phyloP scores from a whole-genome alignment of 2,888 invertebrate genomes.

The Cephus pulcher region DNA sequence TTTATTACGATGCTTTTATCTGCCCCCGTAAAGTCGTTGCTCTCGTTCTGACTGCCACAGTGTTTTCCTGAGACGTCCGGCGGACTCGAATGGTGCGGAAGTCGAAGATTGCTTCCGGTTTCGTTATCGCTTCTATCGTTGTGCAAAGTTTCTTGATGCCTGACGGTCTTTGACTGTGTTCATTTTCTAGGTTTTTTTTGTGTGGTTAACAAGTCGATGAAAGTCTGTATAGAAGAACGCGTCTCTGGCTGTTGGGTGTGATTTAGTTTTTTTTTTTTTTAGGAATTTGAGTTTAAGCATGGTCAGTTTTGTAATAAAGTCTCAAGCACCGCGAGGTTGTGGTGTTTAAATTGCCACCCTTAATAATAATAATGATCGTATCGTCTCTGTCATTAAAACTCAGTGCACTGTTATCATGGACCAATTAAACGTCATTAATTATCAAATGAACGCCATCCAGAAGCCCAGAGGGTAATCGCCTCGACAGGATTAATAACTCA shows the following conservation, averaged over 20 bases:
- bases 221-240: background rate
- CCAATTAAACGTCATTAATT: slow-evolving; percentile 47
- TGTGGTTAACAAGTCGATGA: background rate
- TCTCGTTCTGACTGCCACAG: background rate
- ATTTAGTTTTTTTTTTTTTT: background rate
- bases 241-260: background rate
- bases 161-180: background rate
- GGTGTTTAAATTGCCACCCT: background rate
- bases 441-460: slow-evolving; percentile 8
- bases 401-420: slow-evolving; percentile 37
- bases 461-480: background rate
- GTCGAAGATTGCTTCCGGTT: slow-evolving; percentile 19
- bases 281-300: background rate
- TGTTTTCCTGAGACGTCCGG: background rate
- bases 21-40: background rate
- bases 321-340: background rate
- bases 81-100: slow-evolving; percentile 18
- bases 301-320: background rate
- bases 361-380: background rate
- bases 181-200: background rate
- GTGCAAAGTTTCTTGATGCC: slow-evolving; percentile 16
- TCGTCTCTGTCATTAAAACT: slow-evolving; percentile 48
- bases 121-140: slow-evolving; percentile 21
- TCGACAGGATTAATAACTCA: background rate
- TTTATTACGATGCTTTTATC: background rate